Percentiles rank a stretch among this genome's conserved stretches.
Evolutionary conservation across 92 coral and sea anemone genomes (phyloP).

Genomic region (Pocillopora grandis): DNA sequence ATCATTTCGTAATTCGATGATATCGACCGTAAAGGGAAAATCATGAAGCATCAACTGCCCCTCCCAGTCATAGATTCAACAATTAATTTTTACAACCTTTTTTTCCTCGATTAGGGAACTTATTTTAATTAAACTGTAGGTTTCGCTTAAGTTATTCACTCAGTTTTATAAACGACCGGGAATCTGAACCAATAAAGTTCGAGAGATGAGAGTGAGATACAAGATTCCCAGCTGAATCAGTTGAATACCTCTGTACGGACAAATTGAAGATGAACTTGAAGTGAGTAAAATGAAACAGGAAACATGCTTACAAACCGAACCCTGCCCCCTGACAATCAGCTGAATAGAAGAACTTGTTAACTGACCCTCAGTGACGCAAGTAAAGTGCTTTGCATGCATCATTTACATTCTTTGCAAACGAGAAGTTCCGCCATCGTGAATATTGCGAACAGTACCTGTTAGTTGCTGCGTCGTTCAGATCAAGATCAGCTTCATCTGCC

Average conservation of each 20-base stretch:
- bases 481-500: not conserved
- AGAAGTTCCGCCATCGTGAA: not conserved
- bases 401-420: not conserved
- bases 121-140: no score
- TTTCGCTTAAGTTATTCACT: no score
- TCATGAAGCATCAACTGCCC: not conserved
- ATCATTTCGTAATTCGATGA: not conserved
- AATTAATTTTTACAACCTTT: not conserved
- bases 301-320: not conserved
- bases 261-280: not conserved
- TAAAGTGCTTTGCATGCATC: not conserved
- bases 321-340: not conserved
- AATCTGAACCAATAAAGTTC: no score
- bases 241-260: no score
- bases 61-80: not conserved
- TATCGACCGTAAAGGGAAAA: not conserved
- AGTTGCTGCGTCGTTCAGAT: not conserved
- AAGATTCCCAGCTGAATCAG: no score
- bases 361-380: constrained; percentile 17
- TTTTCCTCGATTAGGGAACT: not conserved
- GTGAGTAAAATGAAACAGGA: not conserved
- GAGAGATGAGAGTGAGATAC: no score
- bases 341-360: not conserved
- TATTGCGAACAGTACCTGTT: not conserved
- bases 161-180: no score